Conservation (phyloP, 1,140 invertebrate species). For the Dufourea novaeangliae region DNA sequence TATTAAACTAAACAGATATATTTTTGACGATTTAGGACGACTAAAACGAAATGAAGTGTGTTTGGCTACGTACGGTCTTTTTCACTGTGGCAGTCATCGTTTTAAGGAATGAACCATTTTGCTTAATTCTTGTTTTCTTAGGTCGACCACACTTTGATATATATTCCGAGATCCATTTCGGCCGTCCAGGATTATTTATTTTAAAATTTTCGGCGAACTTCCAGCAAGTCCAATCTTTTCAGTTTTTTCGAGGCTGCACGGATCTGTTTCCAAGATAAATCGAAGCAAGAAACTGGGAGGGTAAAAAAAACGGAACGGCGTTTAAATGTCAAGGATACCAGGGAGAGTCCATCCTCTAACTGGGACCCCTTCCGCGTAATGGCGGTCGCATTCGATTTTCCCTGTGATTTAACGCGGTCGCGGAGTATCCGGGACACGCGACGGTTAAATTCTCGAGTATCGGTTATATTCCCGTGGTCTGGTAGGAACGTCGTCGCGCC, state of each 20-base stretch:
- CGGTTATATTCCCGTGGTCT: not conserved
- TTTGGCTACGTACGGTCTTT: too few species aligned
- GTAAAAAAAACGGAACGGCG: not conserved
- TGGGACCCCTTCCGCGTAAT: constrained; percentile 9
- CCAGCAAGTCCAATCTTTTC: too few species aligned
- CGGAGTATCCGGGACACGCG: constrained; percentile 38
- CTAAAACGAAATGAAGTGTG: too few species aligned
- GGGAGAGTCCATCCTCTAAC: not conserved
- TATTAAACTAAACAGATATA: too few species aligned
- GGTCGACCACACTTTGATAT: too few species aligned
- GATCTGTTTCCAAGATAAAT: not conserved
- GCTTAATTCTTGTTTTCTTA: too few species aligned
- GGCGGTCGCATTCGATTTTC: not conserved
- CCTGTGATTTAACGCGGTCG: constrained; percentile 19
- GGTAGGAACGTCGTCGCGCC: not conserved
- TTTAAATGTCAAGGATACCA: constrained; percentile 1
- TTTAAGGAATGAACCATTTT: too few species aligned
- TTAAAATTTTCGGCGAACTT: too few species aligned
- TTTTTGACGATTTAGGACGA: too few species aligned
- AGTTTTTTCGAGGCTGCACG: not conserved
- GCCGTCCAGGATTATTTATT: too few species aligned
- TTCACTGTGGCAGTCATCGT: too few species aligned
- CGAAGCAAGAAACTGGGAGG: not conserved
- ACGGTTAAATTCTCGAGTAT: constrained; percentile 17
- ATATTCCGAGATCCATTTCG: too few species aligned